Base-by-base conservation (phyloP, 2,797 vertebrate species). In the Phrynocephalus vlangalii region DNA sequence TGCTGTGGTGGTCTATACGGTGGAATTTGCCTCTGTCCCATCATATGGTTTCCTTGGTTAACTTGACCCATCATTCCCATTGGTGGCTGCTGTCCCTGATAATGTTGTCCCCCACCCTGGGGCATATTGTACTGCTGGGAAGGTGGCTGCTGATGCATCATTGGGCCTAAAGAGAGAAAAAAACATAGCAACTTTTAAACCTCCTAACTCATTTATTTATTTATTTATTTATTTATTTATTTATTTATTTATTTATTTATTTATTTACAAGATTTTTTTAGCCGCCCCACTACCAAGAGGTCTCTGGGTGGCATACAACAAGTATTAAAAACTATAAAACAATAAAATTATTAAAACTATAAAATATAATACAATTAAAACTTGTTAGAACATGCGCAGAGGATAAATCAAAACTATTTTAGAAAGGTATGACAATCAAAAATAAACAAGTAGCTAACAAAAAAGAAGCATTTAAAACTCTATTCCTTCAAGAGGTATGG, bases 41-140 rank as follows among this genome's bases (percentile, higher is more conserved):
- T 99, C 95, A 99, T 98, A 81, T 99, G 99, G 94, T 98, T 99
- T 85, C 98, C 98, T 94, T 99, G 98, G 96, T 97, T 98, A 87
- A 99, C 98, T 93, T 98, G 99, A 44, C 98, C 97, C 98, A 99
- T 99, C 98, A 99, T 99, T 85, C 97, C 98, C 98, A 99, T 99
- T 0, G 99, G 98, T 18, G 97, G 98, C 95, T 99, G 99, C 90
- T 99, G 99, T 33, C 98, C 99, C 94, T 99, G 99, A 95, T 99
- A 99, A 96, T 99, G 99, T 91, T 99, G 99, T 22, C 97, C 98
- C 1, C 96, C 97, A 77, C 98, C 98, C 92, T 98, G 98, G 48
- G 99, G 98, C 97, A 99, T 98, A 94, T 96, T 99, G 95, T 99
- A 99, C 92, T 99, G 99, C 94, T 99, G 99, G 70, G 98, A 96